These are phyloP conservation scores for Drosophila mulleri DNA, from an alignment of 2,888 invertebrate genomes.

Conservation along the genomic window DNA sequence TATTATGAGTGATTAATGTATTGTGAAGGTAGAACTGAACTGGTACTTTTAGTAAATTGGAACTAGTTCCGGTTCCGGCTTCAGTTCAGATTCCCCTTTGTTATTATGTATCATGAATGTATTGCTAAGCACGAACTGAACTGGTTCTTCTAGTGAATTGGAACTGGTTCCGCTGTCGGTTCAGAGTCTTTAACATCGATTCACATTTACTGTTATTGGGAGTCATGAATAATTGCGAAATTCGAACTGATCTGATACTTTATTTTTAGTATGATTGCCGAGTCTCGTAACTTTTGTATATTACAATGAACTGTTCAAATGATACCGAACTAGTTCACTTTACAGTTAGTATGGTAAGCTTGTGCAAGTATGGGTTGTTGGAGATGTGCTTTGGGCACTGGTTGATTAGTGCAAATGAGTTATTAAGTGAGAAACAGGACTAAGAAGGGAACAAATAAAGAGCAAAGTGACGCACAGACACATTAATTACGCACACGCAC, in stretches of 20 bases:
- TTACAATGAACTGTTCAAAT: background rate
- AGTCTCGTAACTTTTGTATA: too few species aligned
- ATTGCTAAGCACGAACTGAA: too few species aligned
- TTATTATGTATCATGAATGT: background rate
- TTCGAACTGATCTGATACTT: too few species aligned
- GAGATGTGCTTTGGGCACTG: slow-evolving; percentile 38
- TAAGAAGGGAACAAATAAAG: slow-evolving; percentile 9
- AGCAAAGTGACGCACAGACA: slow-evolving; percentile 49
- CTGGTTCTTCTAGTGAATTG: too few species aligned
- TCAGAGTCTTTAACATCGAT: too few species aligned
- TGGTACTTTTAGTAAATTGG: background rate
- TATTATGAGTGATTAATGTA: too few species aligned
- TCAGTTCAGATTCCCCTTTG: background rate
- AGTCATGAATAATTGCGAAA: too few species aligned
- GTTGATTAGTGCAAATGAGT: slow-evolving; percentile 74
- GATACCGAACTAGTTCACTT: slow-evolving; percentile 2
- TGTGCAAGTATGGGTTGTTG: background rate
- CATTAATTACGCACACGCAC: slow-evolving; percentile 68
- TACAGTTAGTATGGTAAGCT: background rate
- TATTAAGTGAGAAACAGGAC: slow-evolving; percentile 59
- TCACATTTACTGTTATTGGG: too few species aligned
- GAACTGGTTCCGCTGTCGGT: too few species aligned
- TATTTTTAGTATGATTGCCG: too few species aligned
- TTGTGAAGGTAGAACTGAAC: background rate
- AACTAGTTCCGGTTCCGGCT: background rate